phyloP scores from a whole-genome alignment of 2,113 vertebrate species.

The Leptodactylus fuscus region DNA sequence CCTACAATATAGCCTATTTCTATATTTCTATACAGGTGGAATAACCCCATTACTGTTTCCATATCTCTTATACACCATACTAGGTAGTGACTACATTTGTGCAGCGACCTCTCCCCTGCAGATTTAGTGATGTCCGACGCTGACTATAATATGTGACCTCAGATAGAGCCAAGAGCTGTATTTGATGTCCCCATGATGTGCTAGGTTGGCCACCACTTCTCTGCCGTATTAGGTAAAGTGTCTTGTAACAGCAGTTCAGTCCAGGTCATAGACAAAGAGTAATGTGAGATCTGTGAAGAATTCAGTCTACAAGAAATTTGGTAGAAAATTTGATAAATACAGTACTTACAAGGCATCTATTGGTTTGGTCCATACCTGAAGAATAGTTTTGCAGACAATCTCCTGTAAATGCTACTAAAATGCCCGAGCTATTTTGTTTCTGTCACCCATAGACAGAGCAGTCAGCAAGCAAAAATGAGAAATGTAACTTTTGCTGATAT shows the following conservation, averaged over 20 bases:
- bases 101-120: neutral
- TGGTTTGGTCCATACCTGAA: neutral
- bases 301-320: no score
- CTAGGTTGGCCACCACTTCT: neutral
- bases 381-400: neutral
- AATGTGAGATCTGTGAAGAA: no score
- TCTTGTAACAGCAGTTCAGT: neutral
- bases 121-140: neutral
- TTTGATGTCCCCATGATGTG: neutral
- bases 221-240: neutral
- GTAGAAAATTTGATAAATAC: neutral
- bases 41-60: no score
- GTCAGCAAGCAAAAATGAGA: slow-evolving; percentile 12
- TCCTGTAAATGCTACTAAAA: neutral
- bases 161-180: neutral
- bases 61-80: no score
- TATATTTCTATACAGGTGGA: no score
- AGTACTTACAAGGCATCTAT: neutral
- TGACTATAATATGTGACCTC: neutral
- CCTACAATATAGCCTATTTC: no score
- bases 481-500: slow-evolving; percentile 46
- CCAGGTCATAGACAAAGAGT: neutral
- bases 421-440: slow-evolving; percentile 30
- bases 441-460: slow-evolving; percentile 41
- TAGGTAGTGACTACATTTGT: neutral